Evolutionary conservation across 2,113 vertebrate species (phyloP).

Genomic region (Phylloscopus trochiloides): DNA sequence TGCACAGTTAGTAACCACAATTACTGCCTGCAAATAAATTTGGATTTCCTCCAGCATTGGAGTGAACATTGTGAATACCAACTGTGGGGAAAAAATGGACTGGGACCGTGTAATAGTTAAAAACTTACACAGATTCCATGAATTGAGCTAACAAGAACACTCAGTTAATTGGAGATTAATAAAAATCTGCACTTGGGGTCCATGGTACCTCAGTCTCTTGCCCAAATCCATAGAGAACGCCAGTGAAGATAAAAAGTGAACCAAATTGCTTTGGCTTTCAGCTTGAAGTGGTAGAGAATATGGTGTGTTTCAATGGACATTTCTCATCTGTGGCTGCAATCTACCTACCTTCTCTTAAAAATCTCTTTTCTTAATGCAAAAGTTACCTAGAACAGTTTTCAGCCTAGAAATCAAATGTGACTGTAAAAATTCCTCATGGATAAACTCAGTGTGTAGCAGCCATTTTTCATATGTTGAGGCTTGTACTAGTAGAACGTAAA

Average conservation of each 20-base stretch:
- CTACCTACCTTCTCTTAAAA: not conserved
- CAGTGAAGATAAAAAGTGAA: not conserved
- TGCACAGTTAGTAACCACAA: not conserved
- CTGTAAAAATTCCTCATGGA: not conserved
- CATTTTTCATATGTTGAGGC: not conserved
- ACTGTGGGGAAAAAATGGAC: not conserved
- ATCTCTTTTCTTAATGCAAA: not conserved
- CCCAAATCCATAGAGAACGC: not conserved
- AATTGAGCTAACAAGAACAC: not conserved
- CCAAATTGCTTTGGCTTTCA: not conserved
- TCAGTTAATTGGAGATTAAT: not conserved
- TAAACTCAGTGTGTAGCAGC: not conserved
- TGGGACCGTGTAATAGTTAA: not conserved
- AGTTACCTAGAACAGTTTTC: not conserved
- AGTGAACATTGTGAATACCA: not conserved
- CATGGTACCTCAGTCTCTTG: not conserved
- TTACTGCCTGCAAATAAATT: not conserved
- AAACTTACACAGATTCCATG: not conserved
- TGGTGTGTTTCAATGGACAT: not conserved
- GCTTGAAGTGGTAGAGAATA: not conserved
- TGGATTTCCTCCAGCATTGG: not conserved
- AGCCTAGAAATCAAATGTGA: not conserved
- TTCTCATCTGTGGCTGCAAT: not conserved
- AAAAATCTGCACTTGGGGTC: not conserved
- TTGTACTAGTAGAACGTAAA: not conserved